A percentile compares a stretch with the other conserved stretches of the same genome.
These are phyloP conservation scores for Belonocnema kinseyi DNA, from an alignment of 1,140 invertebrate species.

Conservation along the genomic window DNA sequence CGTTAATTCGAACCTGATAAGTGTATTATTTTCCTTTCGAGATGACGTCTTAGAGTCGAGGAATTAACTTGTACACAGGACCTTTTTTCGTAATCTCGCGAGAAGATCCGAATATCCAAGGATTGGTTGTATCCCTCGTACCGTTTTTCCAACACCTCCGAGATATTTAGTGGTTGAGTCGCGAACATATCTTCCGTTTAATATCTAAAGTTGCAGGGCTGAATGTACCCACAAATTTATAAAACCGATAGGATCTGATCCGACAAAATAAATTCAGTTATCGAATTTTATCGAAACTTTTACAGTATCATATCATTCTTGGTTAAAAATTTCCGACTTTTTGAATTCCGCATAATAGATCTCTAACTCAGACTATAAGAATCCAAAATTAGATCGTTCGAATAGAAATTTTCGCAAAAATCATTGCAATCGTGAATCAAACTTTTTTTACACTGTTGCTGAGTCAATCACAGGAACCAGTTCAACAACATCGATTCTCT, in stretches of 20 bases:
- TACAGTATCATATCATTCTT: neutral
- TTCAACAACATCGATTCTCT: too few relatives aligned
- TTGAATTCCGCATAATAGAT: neutral
- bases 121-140: conserved; percentile 45
- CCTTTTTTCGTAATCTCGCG: conserved; percentile 47
- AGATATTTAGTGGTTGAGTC: conserved; percentile 57
- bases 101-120: conserved; percentile 47
- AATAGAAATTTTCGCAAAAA: too few relatives aligned
- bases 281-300: neutral
- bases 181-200: conserved; percentile 54
- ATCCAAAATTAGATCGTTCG: too few relatives aligned
- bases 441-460: too few relatives aligned
- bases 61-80: conserved; percentile 65
- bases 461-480: too few relatives aligned
- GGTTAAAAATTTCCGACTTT: neutral
- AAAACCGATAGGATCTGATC: conserved; percentile 1
- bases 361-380: too few relatives aligned
- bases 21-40: conserved; percentile 24
- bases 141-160: conserved; percentile 47
- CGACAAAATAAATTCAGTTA: neutral
- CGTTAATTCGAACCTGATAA: conserved; percentile 13
- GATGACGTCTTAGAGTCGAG: conserved; percentile 40
- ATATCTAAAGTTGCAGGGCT: conserved; percentile 47
- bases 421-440: too few relatives aligned
- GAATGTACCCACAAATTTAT: neutral